Base-by-base conservation (phyloP, 1,140 invertebrate genomes). In the Dreissena rostriformis region DNA sequence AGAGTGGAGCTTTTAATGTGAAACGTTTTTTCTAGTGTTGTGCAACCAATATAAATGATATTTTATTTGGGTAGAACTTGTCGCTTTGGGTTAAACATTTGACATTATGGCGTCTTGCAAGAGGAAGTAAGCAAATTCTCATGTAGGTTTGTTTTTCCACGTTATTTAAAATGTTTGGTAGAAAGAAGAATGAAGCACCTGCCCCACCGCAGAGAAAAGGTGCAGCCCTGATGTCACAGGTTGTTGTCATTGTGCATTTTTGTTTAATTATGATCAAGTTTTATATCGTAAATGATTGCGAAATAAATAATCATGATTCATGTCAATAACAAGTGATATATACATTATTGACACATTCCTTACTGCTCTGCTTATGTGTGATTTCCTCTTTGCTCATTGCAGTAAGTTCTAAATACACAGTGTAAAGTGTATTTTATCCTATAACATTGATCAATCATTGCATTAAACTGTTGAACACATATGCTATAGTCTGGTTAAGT, bases 141-240 rank as follows among this genome's bases (percentile, higher is more conserved):
- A 61, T 24, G 22, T 61, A 61, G 6, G 4, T n/a, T 6, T 5
- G 17, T 19, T 24, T 19, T 19, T 61, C 22, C 2, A n/a, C 57
- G 17, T 19, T n/a, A 24, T n/a, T n/a, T 61, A 61, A 61, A 72
- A 90, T 92, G 88, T 90, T 89, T 81, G 86, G 88, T 0, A 86
- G 87, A 55, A 88, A 86, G 28, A 81, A 89, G 51, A 78, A 85
- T 65, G 71, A 86, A 68, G 81, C 85, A 52, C 55, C 82, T 52
- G 76, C 76, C 29, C 82, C 87, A 72, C 53, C 72, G 0, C 88
- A 86, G 80, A 85, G 91, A 68, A 91, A 90, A 85, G 90, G 90
- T 22, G 89, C 90, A n/a, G 87, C 81, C 12, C 76, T 91, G 28
- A 90, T 89, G 86, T 88, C 89, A 70, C 90, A 91, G 88, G 90